Conservation (phyloP, 2,113 vertebrate genomes). For the Girardinichthys multiradiatus region DNA sequence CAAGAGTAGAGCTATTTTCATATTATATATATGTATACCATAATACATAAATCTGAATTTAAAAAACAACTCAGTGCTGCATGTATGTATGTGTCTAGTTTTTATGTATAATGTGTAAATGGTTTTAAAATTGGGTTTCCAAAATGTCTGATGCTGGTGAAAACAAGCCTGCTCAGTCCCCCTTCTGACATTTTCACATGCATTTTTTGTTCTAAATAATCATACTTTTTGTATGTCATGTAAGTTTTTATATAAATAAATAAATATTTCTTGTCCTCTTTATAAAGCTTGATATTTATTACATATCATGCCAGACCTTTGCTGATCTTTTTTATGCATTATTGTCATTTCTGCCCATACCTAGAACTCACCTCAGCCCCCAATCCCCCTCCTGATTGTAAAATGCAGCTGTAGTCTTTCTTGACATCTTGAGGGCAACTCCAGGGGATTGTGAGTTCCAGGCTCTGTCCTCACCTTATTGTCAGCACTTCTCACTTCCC, state of each 20-base stretch:
- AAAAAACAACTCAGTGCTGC: no score
- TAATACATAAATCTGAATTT: neutral
- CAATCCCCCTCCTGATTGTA: neutral
- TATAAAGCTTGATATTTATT: no score
- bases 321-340: constrained; percentile 38
- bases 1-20: neutral
- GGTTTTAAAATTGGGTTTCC: no score
- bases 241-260: no score
- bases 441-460: constrained; percentile 11
- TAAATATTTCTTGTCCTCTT: no score
- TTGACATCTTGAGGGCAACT: constrained; percentile 18
- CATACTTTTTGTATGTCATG: no score
- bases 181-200: no score
- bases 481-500: constrained; percentile 54
- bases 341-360: constrained; percentile 8
- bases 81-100: no score
- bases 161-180: no score
- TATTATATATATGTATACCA: neutral
- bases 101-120: no score
- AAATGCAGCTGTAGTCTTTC: constrained; percentile 7
- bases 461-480: constrained; percentile 50
- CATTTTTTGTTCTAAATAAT: no score
- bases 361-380: neutral
- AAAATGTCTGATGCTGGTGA: no score
- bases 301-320: neutral